Evolutionary conservation across 2,888 invertebrate species (phyloP).

Genomic region (Eristalis pertinax): DNA sequence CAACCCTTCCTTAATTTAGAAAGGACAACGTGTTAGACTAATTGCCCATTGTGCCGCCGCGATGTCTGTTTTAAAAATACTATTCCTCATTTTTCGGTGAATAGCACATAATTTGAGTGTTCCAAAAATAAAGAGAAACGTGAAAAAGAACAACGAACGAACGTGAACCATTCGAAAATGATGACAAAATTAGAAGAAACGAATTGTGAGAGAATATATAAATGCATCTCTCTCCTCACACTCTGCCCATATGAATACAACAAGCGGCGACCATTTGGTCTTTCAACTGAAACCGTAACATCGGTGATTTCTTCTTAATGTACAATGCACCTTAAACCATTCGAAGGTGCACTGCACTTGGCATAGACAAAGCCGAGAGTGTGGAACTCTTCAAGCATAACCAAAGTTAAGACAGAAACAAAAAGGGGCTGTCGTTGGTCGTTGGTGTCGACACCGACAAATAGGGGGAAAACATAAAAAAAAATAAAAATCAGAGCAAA

Average conservation of each 20-base stretch:
- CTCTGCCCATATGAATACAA: slow-evolving; percentile 40
- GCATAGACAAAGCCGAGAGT: slow-evolving; percentile 34
- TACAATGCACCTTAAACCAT: slow-evolving; percentile 58
- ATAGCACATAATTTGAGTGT: slow-evolving; percentile 23
- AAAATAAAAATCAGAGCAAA: slow-evolving; percentile 27
- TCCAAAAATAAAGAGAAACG: slow-evolving; percentile 61
- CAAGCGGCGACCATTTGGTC: slow-evolving; percentile 7
- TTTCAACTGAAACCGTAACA: slow-evolving; percentile 9
- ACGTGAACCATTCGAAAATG: slow-evolving; percentile 1
- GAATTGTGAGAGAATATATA: neutral
- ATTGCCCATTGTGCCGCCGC: slow-evolving; percentile 17
- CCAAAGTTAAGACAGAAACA: slow-evolving; percentile 23
- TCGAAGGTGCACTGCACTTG: slow-evolving; percentile 14
- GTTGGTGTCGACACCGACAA: slow-evolving; percentile 39
- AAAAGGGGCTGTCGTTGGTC: slow-evolving; percentile 3
- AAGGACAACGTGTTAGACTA: neutral
- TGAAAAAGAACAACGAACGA: neutral
- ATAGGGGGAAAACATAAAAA: neutral
- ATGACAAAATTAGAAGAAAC: slow-evolving; percentile 51
- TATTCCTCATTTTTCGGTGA: neutral
- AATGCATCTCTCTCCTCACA: slow-evolving; percentile 16
- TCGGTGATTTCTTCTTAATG: slow-evolving; percentile 38
- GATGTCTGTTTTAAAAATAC: slow-evolving; percentile 25
- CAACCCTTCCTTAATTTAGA: neutral
- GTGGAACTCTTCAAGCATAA: slow-evolving; percentile 62